A percentile compares a stretch with the other conserved stretches of the same genome.
phyloP scores from a whole-genome alignment of 1,140 invertebrate species.

The Macrotrachela quadricornifera region DNA sequence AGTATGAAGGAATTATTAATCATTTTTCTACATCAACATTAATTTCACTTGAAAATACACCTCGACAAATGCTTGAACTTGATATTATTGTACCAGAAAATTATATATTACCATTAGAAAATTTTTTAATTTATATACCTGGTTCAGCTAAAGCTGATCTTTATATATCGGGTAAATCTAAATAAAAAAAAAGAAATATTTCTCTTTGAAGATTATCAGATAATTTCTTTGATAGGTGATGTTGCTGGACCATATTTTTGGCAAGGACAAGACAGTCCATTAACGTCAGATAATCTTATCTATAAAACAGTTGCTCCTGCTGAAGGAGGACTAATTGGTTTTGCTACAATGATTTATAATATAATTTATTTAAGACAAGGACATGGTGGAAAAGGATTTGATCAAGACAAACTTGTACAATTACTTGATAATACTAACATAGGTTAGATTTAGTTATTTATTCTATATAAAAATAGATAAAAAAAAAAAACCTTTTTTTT shows the following conservation, averaged over 20 bases:
- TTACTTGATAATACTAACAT: not conserved
- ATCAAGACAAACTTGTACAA: not conserved
- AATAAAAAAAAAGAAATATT: too few species aligned
- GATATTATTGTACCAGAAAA: conserved; percentile 78
- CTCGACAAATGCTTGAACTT: conserved; percentile 76
- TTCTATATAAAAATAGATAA: too few species aligned
- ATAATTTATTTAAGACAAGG: conserved; percentile 55
- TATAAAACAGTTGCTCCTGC: conserved; percentile 45
- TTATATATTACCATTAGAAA: conserved; percentile 64
- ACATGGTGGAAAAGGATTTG: conserved; percentile 4
- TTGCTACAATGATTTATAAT: conserved; percentile 73
- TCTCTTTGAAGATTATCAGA: too few species aligned
- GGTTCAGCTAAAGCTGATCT: conserved; percentile 66
- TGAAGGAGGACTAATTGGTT: conserved; percentile 84
- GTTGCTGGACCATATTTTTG: conserved; percentile 73
- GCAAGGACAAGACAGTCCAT: conserved; percentile 11
- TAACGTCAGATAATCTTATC: conserved; percentile 21
- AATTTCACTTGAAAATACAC: conserved; percentile 69
- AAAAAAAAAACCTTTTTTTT: too few species aligned
- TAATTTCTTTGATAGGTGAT: conserved; percentile 31
- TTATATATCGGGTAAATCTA: conserved; percentile 29
- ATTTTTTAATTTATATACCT: conserved; percentile 72
- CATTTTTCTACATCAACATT: conserved; percentile 70
- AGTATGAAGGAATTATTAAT: conserved; percentile 75
- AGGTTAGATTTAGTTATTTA: not conserved